Base-by-base conservation (phyloP, 2,888 invertebrate species). In the Orchesella flavescens region DNA sequence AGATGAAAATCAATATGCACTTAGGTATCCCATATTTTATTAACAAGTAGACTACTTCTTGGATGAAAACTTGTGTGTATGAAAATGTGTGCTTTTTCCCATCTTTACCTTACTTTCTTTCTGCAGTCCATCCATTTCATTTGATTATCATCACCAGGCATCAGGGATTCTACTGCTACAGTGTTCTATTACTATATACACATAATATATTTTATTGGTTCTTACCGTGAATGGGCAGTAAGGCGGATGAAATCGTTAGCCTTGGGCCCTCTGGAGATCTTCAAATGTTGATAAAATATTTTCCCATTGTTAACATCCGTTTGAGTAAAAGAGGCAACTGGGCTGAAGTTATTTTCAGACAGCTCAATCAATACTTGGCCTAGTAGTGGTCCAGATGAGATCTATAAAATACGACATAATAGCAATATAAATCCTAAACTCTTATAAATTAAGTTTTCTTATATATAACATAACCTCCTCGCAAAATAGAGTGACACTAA, bases 261-360 rank as follows among this genome's bases (percentile, higher is more conserved):
- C 73, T 82, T 84, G 19, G 86, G 86, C 53, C 85, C 86, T 65
- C 83, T 63, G 53, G 85, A 83, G 66, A 76, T 82, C 74, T 87
- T 88, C 59, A 84, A 69, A 82, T 88, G 88, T 49, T 88, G 86
- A 75, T 87, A 88, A 84, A 86, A 87, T 75, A 88, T 86, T 78
- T 87, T 87, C 68, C 88, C 88, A 75, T 84, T 87, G 84, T 85
- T 87, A 23, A 88, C 87, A 82, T 88, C 87, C 77, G 87, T 75
- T 73, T 88, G 88, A 13, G 86, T 86, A 75, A 88, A 88, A 15
- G 84, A 73, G 44, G 71, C 71, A 69, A 87, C 87, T 12, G 86
- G 86, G 21, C 69, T 68, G 49, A 86, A 88, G 46, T 85, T 85
- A 44, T 84, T 85, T 59, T 86, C 86, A 7, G 82, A 82, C 61